A percentile compares a stretch with the other conserved stretches of the same genome.
phyloP scores from a whole-genome alignment of 1,140 invertebrate genomes.

The Heliconius hewitsoni region DNA sequence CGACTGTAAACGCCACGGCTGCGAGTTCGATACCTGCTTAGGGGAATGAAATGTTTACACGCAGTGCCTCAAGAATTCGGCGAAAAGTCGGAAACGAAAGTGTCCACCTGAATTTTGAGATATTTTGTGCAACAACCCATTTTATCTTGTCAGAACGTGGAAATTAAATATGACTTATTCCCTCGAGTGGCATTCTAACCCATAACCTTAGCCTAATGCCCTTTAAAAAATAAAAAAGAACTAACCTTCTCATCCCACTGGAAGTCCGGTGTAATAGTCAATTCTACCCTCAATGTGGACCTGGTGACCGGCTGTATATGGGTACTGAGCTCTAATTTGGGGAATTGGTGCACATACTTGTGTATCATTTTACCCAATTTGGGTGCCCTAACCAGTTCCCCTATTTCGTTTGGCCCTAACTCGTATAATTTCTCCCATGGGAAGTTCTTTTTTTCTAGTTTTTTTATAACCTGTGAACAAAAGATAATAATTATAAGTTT shows the following conservation, averaged over 20 bases:
- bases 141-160: no score
- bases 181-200: no score
- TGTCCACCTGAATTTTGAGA: no score
- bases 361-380: slow-evolving; percentile 99
- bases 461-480: slow-evolving; percentile 88
- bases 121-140: no score
- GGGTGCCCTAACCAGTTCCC: slow-evolving; percentile 96
- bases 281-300: slow-evolving; percentile 95
- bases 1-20: no score
- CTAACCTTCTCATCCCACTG: slow-evolving; percentile 97
- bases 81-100: no score
- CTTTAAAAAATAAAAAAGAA: neutral
- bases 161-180: no score
- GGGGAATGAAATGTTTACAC: no score
- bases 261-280: slow-evolving; percentile 99
- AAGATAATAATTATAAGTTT: slow-evolving; percentile 3
- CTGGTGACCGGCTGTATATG: slow-evolving; percentile 99
- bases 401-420: slow-evolving; percentile 97
- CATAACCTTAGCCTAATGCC: no score
- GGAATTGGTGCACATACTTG: slow-evolving; percentile 98
- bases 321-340: slow-evolving; percentile 95
- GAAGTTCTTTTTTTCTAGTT: slow-evolving; percentile 99
- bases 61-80: no score
- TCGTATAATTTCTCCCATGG: slow-evolving; percentile 97
- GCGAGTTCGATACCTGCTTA: no score